These are phyloP conservation scores for Lysandra bellargus DNA, from an alignment of 2,888 invertebrate species.

Conservation along the genomic window DNA sequence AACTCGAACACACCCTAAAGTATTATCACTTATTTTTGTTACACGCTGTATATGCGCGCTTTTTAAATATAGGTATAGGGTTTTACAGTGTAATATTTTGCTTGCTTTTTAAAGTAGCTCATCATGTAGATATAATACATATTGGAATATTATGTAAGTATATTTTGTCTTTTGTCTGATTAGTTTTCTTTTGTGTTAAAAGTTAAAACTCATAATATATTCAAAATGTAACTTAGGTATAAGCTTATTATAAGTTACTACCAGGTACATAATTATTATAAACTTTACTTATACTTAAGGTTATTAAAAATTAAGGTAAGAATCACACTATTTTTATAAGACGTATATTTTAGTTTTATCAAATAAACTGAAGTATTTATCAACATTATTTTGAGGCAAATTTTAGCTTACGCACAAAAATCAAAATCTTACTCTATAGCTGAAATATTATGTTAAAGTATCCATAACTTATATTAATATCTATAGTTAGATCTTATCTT, in stretches of 20 bases:
- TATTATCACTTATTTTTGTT: too few relatives aligned
- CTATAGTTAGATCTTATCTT: not conserved
- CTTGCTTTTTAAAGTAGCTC: not conserved
- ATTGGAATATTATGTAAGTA: not conserved
- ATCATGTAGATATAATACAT: not conserved
- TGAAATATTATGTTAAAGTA: conserved; percentile 6
- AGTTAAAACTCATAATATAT: not conserved
- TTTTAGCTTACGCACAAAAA: conserved; percentile 28
- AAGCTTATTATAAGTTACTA: not conserved
- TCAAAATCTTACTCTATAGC: conserved; percentile 1
- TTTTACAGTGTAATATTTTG: not conserved
- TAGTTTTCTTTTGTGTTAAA: not conserved
- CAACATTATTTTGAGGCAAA: conserved; percentile 19
- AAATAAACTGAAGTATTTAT: conserved; percentile 20
- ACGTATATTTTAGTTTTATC: conserved; percentile 24
- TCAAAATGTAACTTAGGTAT: not conserved
- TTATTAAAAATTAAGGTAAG: not conserved
- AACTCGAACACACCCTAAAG: too few relatives aligned
- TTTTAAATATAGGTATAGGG: not conserved
- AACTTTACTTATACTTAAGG: not conserved
- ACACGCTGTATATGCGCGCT: not conserved
- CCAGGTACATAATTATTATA: not conserved
- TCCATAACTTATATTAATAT: conserved; percentile 35
- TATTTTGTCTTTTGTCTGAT: not conserved
- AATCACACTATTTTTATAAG: conserved; percentile 28